Percentiles rank a stretch among this genome's conserved stretches.
These are phyloP conservation scores for Coboldia fuscipes DNA, from an alignment of 1,140 invertebrate species.

Conservation along the genomic window DNA sequence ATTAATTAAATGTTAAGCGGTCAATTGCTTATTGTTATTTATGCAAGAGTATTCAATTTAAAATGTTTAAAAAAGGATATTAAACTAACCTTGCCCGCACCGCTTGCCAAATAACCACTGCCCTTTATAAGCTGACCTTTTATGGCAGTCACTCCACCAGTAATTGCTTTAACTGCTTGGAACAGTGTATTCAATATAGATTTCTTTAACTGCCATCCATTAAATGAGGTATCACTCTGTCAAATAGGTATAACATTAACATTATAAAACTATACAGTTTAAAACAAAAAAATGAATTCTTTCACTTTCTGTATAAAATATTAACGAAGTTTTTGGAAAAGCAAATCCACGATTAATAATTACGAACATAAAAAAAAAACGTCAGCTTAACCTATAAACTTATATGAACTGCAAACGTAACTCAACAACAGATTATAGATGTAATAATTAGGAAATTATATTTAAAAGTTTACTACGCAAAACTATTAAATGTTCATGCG, in stretches of 20 bases:
- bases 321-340: slow-evolving; percentile 3
- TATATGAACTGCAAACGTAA: too few species aligned
- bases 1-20: not conserved
- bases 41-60: not conserved
- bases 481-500: not conserved
- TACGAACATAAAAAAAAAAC: slow-evolving; percentile 1
- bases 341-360: not conserved
- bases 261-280: not conserved
- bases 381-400: too few species aligned
- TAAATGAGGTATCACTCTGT: slow-evolving; percentile 27
- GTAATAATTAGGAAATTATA: not conserved
- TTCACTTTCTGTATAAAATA: not conserved
- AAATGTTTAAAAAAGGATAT: not conserved
- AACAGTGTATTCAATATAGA: slow-evolving; percentile 56
- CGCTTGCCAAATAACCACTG: slow-evolving; percentile 47
- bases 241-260: slow-evolving; percentile 11
- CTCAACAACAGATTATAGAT: too few species aligned
- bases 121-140: slow-evolving; percentile 70
- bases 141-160: slow-evolving; percentile 58
- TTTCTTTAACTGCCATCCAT: slow-evolving; percentile 56
- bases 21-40: not conserved
- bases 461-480: not conserved
- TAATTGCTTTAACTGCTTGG: slow-evolving; percentile 65
- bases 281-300: not conserved
- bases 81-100: slow-evolving; percentile 39